Percentiles rank a stretch among this genome's conserved stretches.
Evolutionary conservation across 2,113 vertebrate species (phyloP).

Genomic region (Cyanoderma ruficeps): DNA sequence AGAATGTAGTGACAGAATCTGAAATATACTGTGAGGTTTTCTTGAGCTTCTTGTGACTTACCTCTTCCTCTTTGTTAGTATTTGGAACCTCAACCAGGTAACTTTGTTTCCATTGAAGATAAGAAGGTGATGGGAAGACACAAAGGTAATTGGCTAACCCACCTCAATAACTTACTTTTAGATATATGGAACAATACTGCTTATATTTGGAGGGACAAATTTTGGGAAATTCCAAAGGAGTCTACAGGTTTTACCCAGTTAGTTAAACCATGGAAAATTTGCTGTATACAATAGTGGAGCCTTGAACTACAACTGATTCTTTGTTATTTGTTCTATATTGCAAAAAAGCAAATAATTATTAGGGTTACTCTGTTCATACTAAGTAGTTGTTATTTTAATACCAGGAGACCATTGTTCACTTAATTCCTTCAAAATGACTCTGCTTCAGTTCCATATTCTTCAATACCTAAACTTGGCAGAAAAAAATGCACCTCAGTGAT

Average conservation of each 20-base stretch:
- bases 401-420: not conserved
- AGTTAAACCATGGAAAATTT: not conserved
- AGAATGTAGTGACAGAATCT: not conserved
- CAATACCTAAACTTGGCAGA: not conserved
- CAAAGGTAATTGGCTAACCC: slow-evolving; percentile 75
- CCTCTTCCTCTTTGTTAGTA: slow-evolving; percentile 78
- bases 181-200: not conserved
- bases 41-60: not conserved
- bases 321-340: not conserved
- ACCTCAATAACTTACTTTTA: not conserved
- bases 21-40: not conserved
- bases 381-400: not conserved
- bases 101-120: slow-evolving; percentile 91
- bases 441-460: not conserved
- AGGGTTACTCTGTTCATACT: not conserved
- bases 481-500: not conserved
- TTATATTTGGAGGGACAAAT: not conserved
- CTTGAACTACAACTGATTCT: not conserved
- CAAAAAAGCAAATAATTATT: not conserved
- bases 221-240: not conserved
- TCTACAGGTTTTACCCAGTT: not conserved
- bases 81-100: slow-evolving; percentile 88
- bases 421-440: not conserved
- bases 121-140: slow-evolving; percentile 86
- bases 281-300: not conserved